Evolutionary conservation across 2,113 vertebrate species (phyloP), one percentile per base, ranked within the genome.

Genomic region (Poeciliopsis prolifica): DNA sequence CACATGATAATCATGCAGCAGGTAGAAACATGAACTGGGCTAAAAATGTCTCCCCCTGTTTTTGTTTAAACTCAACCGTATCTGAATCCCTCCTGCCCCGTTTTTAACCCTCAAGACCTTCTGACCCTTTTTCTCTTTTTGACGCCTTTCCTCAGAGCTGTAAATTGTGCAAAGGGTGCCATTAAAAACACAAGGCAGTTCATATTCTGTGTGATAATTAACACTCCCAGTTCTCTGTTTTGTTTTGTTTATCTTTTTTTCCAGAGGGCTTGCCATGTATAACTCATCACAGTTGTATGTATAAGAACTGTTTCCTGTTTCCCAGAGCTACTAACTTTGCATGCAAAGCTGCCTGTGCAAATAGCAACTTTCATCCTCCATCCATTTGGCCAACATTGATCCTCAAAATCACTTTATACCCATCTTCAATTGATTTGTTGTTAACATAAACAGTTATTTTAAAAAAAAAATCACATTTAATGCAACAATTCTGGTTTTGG

Each of bases 181-280:
- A 66, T 51, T 71, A 75, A 74, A 69, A 64, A 75, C 78, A 67
- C 80, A 79, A 44, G 78, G 75, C 73, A 75, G 70, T 64, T 73
- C 72, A 71, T 82, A 81, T 86, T 89, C 72, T 87, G 68, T 94
- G 87, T 92, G 84, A 90, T 86, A 86, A 86, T 90, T 94, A 94
- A 94, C 87, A 83, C 93, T 92, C 87, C 84, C 81, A 93, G 91
- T 93, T 93, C 87, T 94, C 89, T 93, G 90, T 58, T 58, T 24
- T 58, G 51, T 58, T 58, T 92, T 93, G 83, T 91, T 58, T 58
- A 8, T 54, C 22, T 58, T 92, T 93, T 85, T 91, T 77, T 93
- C 84, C 94, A 95, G 94, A 94, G 90, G 90, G 92, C 88, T 93
- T 95, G 89, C 93, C 95, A 86, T 94, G 95, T 95, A 94, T 94